These are phyloP conservation scores for Argyrosomus japonicus DNA, from an alignment of 2,113 vertebrate genomes.

Conservation along the genomic window DNA sequence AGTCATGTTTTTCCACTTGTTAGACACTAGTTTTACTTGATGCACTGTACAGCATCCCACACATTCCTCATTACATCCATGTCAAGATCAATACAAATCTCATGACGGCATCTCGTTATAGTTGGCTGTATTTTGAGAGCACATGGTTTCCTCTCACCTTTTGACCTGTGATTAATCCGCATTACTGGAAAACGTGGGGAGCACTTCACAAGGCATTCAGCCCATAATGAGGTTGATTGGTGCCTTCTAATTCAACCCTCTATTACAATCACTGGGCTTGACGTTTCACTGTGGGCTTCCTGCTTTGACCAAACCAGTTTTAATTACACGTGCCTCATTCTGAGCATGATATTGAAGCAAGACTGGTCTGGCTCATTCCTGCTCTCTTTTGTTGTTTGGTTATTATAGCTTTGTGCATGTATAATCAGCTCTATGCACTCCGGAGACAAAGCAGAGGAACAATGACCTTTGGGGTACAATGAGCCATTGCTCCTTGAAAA, in stretches of 20 bases:
- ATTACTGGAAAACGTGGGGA: conserved; percentile 30
- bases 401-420: conserved; percentile 45
- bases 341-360: conserved; percentile 16
- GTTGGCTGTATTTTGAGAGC: conserved; percentile 22
- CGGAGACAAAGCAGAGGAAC: conserved; percentile 52
- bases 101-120: conserved; percentile 15
- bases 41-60: neutral
- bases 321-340: conserved; percentile 36
- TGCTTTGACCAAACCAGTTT: conserved; percentile 39
- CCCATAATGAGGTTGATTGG: conserved; percentile 22
- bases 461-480: conserved; percentile 66
- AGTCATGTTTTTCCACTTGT: neutral
- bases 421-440: conserved; percentile 44
- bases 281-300: conserved; percentile 1
- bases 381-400: conserved; percentile 54
- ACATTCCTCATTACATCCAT: conserved; percentile 2
- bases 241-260: conserved; percentile 20
- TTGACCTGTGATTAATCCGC: conserved; percentile 54
- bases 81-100: conserved; percentile 14
- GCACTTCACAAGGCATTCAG: conserved; percentile 11
- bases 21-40: neutral
- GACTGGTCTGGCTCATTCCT: conserved; percentile 11
- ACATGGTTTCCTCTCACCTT: conserved; percentile 4
- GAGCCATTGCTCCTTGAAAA: conserved; percentile 51
- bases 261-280: conserved; percentile 22